A percentile compares a stretch with the other conserved stretches of the same genome.
Conservation (phyloP, 2,113 vertebrate genomes). For the Perca schrenkii region DNA sequence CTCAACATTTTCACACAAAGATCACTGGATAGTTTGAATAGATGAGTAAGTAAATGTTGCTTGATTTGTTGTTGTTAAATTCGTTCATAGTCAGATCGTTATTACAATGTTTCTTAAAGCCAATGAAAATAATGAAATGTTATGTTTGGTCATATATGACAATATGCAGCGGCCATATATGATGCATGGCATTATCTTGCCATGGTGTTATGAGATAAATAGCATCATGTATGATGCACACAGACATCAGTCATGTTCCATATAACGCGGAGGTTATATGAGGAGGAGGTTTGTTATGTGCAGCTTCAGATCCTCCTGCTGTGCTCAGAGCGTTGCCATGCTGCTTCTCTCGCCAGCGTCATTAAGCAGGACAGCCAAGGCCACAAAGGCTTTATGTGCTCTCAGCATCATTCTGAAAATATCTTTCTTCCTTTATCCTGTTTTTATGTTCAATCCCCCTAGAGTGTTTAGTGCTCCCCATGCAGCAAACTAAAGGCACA, state of each 20-base stretch:
- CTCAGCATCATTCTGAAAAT: conserved; percentile 39
- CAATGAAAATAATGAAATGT: conserved; percentile 29
- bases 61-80: conserved; percentile 47
- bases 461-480: conserved; percentile 59
- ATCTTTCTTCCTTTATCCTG: conserved; percentile 38
- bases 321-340: conserved; percentile 56
- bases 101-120: conserved; percentile 28
- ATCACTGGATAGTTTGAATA: not conserved
- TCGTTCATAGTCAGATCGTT: conserved; percentile 28
- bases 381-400: conserved; percentile 41
- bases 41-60: conserved; percentile 19
- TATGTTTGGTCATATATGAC: conserved; percentile 59
- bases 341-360: conserved; percentile 52
- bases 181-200: conserved; percentile 19
- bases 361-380: conserved; percentile 46
- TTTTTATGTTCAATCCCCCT: conserved; percentile 6
- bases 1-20: conserved; percentile 7
- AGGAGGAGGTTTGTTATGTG: conserved; percentile 59
- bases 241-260: conserved; percentile 47
- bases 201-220: conserved; percentile 27
- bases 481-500: conserved; percentile 60
- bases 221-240: conserved; percentile 11
- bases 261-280: conserved; percentile 69
- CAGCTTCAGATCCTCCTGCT: conserved; percentile 53
- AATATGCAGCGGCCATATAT: conserved; percentile 52